Evolutionary conservation across 1,140 invertebrate species (phyloP).

Genomic region (Samia ricini): DNA sequence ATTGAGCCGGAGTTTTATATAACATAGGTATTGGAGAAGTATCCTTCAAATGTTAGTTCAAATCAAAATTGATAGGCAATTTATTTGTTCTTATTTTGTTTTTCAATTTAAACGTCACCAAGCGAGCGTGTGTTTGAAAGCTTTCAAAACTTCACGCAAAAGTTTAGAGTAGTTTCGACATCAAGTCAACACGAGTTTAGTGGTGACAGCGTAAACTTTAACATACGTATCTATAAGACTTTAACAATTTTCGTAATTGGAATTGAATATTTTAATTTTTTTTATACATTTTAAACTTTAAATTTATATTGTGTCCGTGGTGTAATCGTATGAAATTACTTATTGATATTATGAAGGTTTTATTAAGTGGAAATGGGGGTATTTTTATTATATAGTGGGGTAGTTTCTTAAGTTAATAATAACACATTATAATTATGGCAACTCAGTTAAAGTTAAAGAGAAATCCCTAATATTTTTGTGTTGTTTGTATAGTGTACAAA

Average conservation of each 20-base stretch:
- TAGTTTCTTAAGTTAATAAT: too few relatives aligned
- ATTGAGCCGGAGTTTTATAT: too few relatives aligned
- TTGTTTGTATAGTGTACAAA: too few relatives aligned
- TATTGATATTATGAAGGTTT: too few relatives aligned
- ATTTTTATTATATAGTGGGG: too few relatives aligned
- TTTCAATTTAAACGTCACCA: not conserved
- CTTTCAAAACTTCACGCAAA: conserved; percentile 12
- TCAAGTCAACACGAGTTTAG: conserved; percentile 17
- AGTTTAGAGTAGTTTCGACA: conserved; percentile 19
- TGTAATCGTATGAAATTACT: too few relatives aligned
- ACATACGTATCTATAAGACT: not conserved
- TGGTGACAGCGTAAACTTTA: conserved; percentile 13
- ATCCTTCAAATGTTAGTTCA: not conserved
- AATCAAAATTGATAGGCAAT: not conserved
- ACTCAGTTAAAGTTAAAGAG: too few relatives aligned
- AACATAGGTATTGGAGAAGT: too few relatives aligned
- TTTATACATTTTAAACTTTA: not conserved
- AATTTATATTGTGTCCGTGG: too few relatives aligned
- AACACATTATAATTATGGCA: too few relatives aligned
- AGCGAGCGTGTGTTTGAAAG: conserved; percentile 13
- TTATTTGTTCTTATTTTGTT: not conserved
- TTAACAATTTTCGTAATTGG: not conserved
- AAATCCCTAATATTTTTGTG: too few relatives aligned
- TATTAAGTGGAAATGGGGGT: too few relatives aligned
- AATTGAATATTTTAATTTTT: not conserved